phyloP scores from a whole-genome alignment of 1,140 invertebrate species.

The Drosophila saltans region DNA sequence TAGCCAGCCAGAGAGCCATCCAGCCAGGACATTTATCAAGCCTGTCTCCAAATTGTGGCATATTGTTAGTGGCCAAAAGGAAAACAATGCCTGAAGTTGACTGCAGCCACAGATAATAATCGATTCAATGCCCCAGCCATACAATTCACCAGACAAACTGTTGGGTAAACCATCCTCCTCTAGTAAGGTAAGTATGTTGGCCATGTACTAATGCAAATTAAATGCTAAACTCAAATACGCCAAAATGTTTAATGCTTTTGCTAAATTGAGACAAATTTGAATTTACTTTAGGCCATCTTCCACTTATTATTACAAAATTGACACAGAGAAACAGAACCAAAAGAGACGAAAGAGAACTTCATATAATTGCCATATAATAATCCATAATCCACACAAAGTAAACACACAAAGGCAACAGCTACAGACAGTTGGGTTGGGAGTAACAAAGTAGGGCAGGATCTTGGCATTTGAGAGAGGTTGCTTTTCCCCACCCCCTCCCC shows the following conservation, averaged over 20 bases:
- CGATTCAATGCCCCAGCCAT: conserved; percentile 47
- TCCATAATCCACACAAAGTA: conserved; percentile 78
- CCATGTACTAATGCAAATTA: conserved; percentile 18
- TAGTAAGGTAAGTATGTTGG: no score
- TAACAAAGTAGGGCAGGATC: not conserved
- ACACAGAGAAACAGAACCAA: conserved; percentile 52
- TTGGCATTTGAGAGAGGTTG: not conserved
- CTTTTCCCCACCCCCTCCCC: not conserved
- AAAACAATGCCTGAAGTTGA: conserved; percentile 48
- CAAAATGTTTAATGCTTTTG: conserved; percentile 38
- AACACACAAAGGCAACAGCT: conserved; percentile 35
- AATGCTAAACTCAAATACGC: conserved; percentile 35
- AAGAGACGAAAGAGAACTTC: conserved; percentile 18
- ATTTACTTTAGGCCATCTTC: conserved; percentile 67
- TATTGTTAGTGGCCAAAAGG: conserved; percentile 58
- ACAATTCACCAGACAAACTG: conserved; percentile 24
- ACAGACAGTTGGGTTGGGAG: not conserved
- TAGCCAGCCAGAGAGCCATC: conserved; percentile 7
- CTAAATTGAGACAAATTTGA: conserved; percentile 66
- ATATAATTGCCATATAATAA: conserved; percentile 80
- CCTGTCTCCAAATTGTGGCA: conserved; percentile 63
- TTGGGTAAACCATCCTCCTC: not conserved
- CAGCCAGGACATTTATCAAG: conserved; percentile 46
- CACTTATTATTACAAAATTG: conserved; percentile 74
- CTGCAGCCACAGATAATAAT: conserved; percentile 59